Percentiles rank a stretch among this genome's conserved stretches.
These are phyloP conservation scores for Gadus chalcogrammus DNA, from an alignment of 2,113 vertebrate species.

Conservation along the genomic window DNA sequence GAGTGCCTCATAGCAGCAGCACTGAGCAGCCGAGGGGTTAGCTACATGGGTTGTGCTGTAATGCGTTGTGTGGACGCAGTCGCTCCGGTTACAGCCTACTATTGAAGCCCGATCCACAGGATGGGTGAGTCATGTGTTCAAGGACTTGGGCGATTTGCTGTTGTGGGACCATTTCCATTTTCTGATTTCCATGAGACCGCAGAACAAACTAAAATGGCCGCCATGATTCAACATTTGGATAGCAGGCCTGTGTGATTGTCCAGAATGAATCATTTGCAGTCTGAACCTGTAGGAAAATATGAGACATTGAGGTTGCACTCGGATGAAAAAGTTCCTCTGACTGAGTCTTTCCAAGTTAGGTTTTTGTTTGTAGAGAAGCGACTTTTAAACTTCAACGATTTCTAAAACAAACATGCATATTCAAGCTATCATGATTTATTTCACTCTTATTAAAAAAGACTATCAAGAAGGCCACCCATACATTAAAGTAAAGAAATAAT, in stretches of 20 bases:
- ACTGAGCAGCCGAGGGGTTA: slow-evolving; percentile 50
- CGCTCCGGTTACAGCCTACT: slow-evolving; percentile 61
- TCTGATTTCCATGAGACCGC: slow-evolving; percentile 68
- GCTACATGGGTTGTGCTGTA: slow-evolving; percentile 28
- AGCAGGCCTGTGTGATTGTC: slow-evolving; percentile 38
- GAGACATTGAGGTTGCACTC: slow-evolving; percentile 21
- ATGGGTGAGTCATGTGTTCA: slow-evolving; percentile 71
- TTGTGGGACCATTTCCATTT: slow-evolving; percentile 72
- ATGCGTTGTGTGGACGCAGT: slow-evolving; percentile 43
- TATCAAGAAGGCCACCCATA: no score
- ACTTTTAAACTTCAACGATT: no score
- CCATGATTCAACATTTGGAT: slow-evolving; percentile 42
- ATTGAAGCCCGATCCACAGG: slow-evolving; percentile 60
- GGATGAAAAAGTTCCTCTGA: no score
- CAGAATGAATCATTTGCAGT: slow-evolving; percentile 43
- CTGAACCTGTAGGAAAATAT: slow-evolving; percentile 46
- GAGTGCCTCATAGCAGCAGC: slow-evolving; percentile 1
- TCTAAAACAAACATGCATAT: no score
- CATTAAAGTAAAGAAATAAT: no score
- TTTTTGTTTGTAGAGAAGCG: no score
- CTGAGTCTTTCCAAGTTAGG: no score
- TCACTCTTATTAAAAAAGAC: no score
- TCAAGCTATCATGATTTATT: no score
- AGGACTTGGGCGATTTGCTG: slow-evolving; percentile 54
- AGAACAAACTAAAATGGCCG: slow-evolving; percentile 70